A percentile compares a stretch with the other conserved stretches of the same genome.
Evolutionary conservation across 2,113 vertebrate species (phyloP).

Genomic region (Formicarius rufipectus): DNA sequence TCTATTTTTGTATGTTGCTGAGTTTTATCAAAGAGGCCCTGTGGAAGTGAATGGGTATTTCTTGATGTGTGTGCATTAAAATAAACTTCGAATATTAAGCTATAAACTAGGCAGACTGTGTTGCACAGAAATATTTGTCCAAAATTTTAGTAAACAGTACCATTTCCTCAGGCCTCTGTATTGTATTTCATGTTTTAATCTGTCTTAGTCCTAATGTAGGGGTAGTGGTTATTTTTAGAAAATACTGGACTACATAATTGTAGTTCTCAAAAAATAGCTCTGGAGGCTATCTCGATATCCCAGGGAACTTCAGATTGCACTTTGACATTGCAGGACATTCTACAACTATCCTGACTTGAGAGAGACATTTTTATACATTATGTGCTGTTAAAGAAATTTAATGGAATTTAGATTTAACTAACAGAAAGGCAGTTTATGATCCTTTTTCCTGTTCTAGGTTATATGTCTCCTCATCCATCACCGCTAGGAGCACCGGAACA

Average conservation of each 20-base stretch:
- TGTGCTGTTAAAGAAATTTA: not conserved
- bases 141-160: not conserved
- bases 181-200: not conserved
- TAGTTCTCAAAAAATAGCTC: not conserved
- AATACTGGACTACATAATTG: not conserved
- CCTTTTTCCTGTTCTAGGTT: slow-evolving; percentile 77
- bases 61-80: not conserved
- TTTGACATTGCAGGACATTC: not conserved
- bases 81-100: not conserved
- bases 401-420: not conserved
- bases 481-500: slow-evolving; percentile 91
- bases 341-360: not conserved
- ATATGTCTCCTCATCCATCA: slow-evolving; percentile 95
- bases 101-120: not conserved
- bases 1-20: not conserved
- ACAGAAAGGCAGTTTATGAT: not conserved
- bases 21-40: not conserved
- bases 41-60: not conserved
- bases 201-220: not conserved
- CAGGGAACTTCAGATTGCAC: not conserved
- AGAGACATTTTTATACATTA: not conserved
- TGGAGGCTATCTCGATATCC: not conserved
- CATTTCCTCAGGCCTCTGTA: not conserved
- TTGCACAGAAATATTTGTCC: not conserved
- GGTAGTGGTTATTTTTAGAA: not conserved